A percentile compares a stretch with the other conserved stretches of the same genome.
Evolutionary conservation across 64 coral and sea anemone genomes (phyloP).

Genomic region (Anthopleura sola): DNA sequence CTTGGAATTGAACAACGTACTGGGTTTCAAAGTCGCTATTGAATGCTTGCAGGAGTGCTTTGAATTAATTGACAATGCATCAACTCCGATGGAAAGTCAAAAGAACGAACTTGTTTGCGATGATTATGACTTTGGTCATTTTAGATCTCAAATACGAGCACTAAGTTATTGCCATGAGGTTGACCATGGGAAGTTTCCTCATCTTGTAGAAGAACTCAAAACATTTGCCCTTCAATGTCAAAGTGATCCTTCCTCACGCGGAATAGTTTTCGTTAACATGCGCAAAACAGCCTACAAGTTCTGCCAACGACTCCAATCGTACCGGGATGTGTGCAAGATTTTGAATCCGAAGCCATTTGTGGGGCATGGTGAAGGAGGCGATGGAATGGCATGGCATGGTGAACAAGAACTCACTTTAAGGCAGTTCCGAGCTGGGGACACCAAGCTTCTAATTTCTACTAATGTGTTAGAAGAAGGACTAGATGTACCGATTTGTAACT

Average conservation of each 20-base stretch:
- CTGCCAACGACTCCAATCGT: slow-evolving; percentile 54
- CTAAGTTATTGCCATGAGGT: background rate
- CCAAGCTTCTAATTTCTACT: slow-evolving; percentile 84
- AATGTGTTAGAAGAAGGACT: slow-evolving; percentile 92
- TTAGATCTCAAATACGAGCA: slow-evolving; percentile 20
- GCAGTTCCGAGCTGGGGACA: slow-evolving; percentile 71
- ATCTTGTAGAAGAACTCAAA: slow-evolving; percentile 34
- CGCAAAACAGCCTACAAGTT: slow-evolving; percentile 83
- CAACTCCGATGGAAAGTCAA: slow-evolving; percentile 67
- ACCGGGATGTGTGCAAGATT: slow-evolving; percentile 30
- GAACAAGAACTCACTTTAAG: slow-evolving; percentile 84
- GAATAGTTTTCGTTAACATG: slow-evolving; percentile 91
- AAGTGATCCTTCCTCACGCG: slow-evolving; percentile 20
- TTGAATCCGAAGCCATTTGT: slow-evolving; percentile 80
- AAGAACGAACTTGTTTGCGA: slow-evolving; percentile 47
- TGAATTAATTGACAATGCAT: slow-evolving; percentile 50
- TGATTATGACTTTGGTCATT: background rate
- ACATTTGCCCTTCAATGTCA: slow-evolving; percentile 36
- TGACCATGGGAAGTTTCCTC: slow-evolving; percentile 32
- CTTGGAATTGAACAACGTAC: slow-evolving; percentile 78
- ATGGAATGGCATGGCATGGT: slow-evolving; percentile 95
- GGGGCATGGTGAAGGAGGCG: slow-evolving; percentile 81
- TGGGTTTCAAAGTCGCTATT: slow-evolving; percentile 61
- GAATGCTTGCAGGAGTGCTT: slow-evolving; percentile 80
- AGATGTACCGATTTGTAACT: slow-evolving; percentile 94